phyloP scores from a whole-genome alignment of 2,113 vertebrate species.

The Malurus elegans region DNA sequence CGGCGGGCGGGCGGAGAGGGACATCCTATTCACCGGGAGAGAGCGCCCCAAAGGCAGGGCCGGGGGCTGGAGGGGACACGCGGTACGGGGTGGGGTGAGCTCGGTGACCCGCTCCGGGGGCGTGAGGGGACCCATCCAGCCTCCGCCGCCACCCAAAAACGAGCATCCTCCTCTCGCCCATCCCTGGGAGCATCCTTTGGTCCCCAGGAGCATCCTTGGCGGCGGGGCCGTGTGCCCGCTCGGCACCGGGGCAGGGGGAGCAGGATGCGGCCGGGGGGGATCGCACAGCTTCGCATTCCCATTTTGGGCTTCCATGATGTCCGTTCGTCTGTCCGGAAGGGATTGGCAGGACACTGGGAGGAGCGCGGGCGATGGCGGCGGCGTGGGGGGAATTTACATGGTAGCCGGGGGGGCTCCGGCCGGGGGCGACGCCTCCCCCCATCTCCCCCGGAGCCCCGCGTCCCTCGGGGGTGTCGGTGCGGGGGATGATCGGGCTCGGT shows the following conservation, averaged over 20 bases:
- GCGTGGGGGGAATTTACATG: conserved; percentile 42
- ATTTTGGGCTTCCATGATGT: not conserved
- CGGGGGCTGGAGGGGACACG: not conserved
- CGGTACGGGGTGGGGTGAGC: not conserved
- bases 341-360: conserved; percentile 15
- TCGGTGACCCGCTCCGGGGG: not conserved
- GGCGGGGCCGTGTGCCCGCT: not conserved
- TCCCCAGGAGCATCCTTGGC: not conserved
- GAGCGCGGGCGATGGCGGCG: not conserved
- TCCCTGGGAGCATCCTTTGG: not conserved
- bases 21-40: not conserved
- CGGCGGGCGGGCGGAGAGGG: not conserved
- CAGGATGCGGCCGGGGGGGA: not conserved
- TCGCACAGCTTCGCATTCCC: not conserved
- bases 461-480: not conserved
- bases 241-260: not conserved
- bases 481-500: not conserved
- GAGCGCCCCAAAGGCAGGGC: not conserved
- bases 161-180: not conserved
- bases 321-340: not conserved
- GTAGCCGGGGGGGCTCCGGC: not conserved
- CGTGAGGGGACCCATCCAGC: not conserved
- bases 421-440: not conserved
- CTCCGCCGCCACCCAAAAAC: not conserved
- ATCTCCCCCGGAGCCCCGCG: not conserved